These are phyloP conservation scores for Metacarcinus magister DNA, from an alignment of 2,888 invertebrate species.

Conservation along the genomic window DNA sequence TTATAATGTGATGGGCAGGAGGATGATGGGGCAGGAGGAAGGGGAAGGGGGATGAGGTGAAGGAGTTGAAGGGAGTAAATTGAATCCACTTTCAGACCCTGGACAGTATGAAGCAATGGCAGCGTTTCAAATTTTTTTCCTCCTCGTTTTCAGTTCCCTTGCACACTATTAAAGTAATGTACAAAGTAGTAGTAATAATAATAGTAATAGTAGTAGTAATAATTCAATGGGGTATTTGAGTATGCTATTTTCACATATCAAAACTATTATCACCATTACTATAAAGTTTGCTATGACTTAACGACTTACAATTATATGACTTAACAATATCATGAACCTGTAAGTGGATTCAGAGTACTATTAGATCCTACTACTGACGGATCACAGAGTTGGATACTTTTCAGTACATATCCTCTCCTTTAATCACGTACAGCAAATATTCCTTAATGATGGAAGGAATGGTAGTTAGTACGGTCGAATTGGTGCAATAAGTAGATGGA, in stretches of 20 bases:
- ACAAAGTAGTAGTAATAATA: neutral
- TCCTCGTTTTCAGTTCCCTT: neutral
- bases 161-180: too few relatives aligned
- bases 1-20: neutral
- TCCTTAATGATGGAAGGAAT: neutral
- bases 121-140: neutral
- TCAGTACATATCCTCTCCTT: neutral
- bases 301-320: too few relatives aligned
- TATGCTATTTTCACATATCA: too few relatives aligned
- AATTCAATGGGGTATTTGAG: neutral
- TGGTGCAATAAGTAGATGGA: neutral
- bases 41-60: neutral
- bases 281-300: too few relatives aligned
- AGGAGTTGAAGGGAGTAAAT: neutral
- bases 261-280: too few relatives aligned
- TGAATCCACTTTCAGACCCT: neutral
- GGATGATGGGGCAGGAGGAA: neutral
- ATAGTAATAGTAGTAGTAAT: neutral
- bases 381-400: neutral
- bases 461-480: neutral
- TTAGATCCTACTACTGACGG: neutral
- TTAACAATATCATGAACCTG: neutral
- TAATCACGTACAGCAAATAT: neutral
- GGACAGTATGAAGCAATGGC: neutral
- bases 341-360: neutral